A percentile compares a stretch with the other conserved stretches of the same genome.
Evolutionary conservation across 2,888 invertebrate genomes (phyloP).

Genomic region (Eupithecia vulgata): DNA sequence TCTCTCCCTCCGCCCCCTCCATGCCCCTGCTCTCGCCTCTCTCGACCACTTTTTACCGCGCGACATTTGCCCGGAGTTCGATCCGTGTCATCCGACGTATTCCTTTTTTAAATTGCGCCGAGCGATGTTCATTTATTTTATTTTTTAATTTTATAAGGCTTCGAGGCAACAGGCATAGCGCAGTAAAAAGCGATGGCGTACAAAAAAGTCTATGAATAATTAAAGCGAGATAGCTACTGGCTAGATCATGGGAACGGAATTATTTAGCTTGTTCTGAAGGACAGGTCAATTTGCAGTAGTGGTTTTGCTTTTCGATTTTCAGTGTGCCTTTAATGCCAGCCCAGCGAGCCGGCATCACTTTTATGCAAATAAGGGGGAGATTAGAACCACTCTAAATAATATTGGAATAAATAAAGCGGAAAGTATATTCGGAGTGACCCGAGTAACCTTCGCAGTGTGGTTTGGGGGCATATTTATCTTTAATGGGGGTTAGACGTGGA

Average conservation of each 20-base stretch:
- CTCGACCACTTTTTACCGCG: constrained; percentile 82
- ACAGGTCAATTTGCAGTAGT: constrained; percentile 81
- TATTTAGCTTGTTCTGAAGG: constrained; percentile 74
- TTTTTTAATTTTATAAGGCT: constrained; percentile 82
- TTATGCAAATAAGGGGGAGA: constrained; percentile 66
- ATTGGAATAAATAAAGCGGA: constrained; percentile 63
- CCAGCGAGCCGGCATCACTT: constrained; percentile 57
- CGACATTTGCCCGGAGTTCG: constrained; percentile 85
- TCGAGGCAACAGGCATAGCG: constrained; percentile 70
- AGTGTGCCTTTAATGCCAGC: constrained; percentile 62
- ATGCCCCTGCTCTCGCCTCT: constrained; percentile 38
- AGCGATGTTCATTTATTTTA: constrained; percentile 73
- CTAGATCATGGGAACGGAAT: constrained; percentile 83
- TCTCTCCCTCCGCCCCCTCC: constrained; percentile 48
- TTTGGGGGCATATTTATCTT: constrained; percentile 80
- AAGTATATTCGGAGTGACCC: constrained; percentile 64
- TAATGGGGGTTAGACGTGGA: constrained; percentile 78
- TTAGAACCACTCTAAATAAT: constrained; percentile 60
- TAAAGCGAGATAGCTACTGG: constrained; percentile 83
- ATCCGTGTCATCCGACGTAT: constrained; percentile 84
- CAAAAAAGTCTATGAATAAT: constrained; percentile 84
- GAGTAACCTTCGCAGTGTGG: constrained; percentile 67
- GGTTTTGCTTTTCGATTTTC: constrained; percentile 64
- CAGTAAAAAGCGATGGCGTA: constrained; percentile 80
- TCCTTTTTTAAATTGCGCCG: constrained; percentile 83